A percentile compares a stretch with the other conserved stretches of the same genome.
phyloP scores from a whole-genome alignment of 2,797 vertebrate species.

The Argentina silus region DNA sequence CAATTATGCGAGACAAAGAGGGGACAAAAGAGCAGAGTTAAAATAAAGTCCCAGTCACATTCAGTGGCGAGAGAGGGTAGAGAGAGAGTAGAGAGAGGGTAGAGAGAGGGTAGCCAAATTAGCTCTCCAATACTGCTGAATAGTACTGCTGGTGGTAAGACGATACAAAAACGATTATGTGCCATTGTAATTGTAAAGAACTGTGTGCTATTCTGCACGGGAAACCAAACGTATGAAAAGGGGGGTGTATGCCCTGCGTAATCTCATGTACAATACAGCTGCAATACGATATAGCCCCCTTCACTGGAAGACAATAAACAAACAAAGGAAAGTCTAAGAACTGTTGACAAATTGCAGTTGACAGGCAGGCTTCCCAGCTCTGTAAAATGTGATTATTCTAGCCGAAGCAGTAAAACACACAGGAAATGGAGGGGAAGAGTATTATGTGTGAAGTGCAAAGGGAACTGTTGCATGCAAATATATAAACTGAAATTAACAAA shows the following conservation, averaged over 20 bases:
- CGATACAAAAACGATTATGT: constrained; percentile 13
- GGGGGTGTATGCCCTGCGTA: constrained; percentile 18
- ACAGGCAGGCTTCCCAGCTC: constrained; percentile 23
- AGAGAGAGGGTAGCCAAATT: constrained; percentile 6
- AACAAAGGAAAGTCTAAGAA: constrained; percentile 9
- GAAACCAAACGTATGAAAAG: constrained; percentile 30
- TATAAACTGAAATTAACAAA: constrained; percentile 12
- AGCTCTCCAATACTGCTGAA: not conserved
- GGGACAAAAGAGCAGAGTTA: constrained; percentile 36
- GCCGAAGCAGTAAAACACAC: constrained; percentile 16
- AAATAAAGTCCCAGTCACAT: constrained; percentile 3
- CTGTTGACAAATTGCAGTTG: constrained; percentile 29
- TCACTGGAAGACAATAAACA: constrained; percentile 15
- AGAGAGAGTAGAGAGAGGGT: too few species aligned
- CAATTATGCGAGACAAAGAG: constrained; percentile 43
- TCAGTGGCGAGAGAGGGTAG: not conserved
- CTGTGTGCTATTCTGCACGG: constrained; percentile 19
- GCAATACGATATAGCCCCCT: constrained; percentile 14
- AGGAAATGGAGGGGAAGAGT: constrained; percentile 9
- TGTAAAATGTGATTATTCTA: constrained; percentile 37
- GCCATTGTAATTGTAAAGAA: constrained; percentile 8
- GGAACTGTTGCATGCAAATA: constrained; percentile 2
- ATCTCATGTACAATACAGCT: constrained; percentile 13
- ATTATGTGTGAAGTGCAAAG: constrained; percentile 3
- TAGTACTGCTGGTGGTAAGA: not conserved